These are phyloP conservation scores for Drosophila meridiana DNA, from an alignment of 2,888 invertebrate species.

Conservation along the genomic window DNA sequence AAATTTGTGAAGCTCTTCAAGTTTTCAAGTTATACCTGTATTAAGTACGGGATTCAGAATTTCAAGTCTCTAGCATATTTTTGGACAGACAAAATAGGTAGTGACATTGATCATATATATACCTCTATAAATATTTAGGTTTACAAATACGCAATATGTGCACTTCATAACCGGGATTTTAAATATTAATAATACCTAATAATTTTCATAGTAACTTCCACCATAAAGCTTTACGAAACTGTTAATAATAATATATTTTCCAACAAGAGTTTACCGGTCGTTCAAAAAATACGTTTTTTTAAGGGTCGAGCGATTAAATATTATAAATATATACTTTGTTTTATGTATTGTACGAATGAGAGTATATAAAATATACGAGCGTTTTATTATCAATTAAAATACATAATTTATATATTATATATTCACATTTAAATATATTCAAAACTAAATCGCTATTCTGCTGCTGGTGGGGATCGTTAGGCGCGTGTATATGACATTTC, in stretches of 20 bases:
- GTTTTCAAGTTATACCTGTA: too few species aligned
- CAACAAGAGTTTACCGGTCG: background rate
- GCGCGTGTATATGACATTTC: slow-evolving; percentile 78
- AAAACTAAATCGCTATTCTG: slow-evolving; percentile 31
- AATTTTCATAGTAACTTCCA: background rate
- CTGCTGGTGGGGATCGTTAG: slow-evolving; percentile 43
- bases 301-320: background rate
- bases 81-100: too few species aligned
- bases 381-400: slow-evolving; percentile 41
- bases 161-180: too few species aligned
- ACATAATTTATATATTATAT: slow-evolving; percentile 15
- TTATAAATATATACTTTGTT: background rate
- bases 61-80: too few species aligned
- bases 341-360: background rate
- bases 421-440: background rate
- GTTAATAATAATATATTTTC: background rate
- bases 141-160: too few species aligned
- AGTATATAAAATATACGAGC: slow-evolving; percentile 42
- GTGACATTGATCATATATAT: too few species aligned
- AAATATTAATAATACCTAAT: too few species aligned
- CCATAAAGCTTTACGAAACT: background rate
- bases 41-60: too few species aligned
- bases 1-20: too few species aligned
- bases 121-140: too few species aligned
- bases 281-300: background rate